Percentiles rank a stretch among this genome's conserved stretches.
These are phyloP conservation scores for Natator depressus DNA, from an alignment of 2,113 vertebrate genomes.

Conservation along the genomic window DNA sequence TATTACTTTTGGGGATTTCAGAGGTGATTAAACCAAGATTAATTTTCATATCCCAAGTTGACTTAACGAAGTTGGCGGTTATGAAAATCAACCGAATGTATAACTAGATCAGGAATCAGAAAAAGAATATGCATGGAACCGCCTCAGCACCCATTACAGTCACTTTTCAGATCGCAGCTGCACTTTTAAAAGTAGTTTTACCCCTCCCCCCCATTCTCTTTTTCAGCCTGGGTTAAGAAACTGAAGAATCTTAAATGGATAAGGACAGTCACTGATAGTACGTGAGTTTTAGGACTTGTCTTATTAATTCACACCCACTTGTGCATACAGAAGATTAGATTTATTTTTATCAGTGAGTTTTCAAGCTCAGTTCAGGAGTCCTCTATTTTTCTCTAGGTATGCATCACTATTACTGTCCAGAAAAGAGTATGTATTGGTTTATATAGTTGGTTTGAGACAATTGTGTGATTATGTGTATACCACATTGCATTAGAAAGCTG, in stretches of 20 bases:
- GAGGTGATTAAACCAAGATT: not conserved
- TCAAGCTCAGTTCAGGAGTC: rapidly evolving
- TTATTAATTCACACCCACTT: not conserved
- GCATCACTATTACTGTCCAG: rapidly evolving
- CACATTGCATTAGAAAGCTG: not conserved
- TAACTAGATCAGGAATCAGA: not conserved
- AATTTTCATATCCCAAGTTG: constrained; percentile 1
- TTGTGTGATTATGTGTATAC: not conserved
- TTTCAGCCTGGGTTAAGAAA: constrained; percentile 16
- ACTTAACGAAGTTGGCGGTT: not conserved
- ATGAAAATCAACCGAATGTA: rapidly evolving
- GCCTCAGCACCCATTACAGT: not conserved
- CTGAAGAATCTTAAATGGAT: not conserved
- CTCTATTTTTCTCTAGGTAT: not conserved
- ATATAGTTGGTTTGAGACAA: not conserved
- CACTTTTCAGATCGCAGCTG: not conserved
- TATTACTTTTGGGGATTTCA: not conserved
- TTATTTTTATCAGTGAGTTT: not conserved
- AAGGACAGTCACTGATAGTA: not conserved
- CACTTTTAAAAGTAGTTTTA: not conserved
- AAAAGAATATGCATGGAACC: not conserved
- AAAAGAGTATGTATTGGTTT: not conserved
- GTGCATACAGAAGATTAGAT: not conserved
- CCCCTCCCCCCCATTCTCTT: not conserved
- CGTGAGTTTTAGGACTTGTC: not conserved